Evolutionary conservation across 2,113 vertebrate genomes (phyloP).

Genomic region (Mormyrus lacerda): DNA sequence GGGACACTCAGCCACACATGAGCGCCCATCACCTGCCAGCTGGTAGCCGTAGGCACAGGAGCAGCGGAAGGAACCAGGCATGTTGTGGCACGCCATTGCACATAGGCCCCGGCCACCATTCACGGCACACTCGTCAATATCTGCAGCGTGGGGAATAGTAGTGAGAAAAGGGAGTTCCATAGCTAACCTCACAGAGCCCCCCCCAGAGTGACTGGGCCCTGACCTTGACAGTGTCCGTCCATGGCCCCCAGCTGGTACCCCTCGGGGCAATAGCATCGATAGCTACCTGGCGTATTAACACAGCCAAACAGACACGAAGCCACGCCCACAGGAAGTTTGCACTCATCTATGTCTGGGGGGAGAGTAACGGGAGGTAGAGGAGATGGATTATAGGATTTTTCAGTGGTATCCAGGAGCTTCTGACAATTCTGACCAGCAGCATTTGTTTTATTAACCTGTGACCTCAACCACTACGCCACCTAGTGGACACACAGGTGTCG

Average conservation of each 20-base stretch:
- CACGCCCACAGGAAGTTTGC: conserved; percentile 30
- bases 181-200: background rate
- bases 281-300: conserved; percentile 45
- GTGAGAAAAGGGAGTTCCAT: background rate
- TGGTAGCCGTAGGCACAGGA: conserved; percentile 36
- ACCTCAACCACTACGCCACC: background rate
- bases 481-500: background rate
- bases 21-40: conserved; percentile 40
- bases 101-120: conserved; percentile 38
- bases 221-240: conserved; percentile 40
- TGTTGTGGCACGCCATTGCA: conserved; percentile 36
- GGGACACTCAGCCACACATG: conserved; percentile 43
- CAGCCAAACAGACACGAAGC: conserved; percentile 44
- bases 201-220: background rate
- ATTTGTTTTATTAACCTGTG: background rate
- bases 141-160: conserved; percentile 15
- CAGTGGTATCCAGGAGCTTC: background rate
- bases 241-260: conserved; percentile 36
- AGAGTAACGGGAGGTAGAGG: background rate
- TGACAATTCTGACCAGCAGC: background rate
- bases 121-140: conserved; percentile 41
- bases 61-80: conserved; percentile 45
- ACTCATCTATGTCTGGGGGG: conserved; percentile 50
- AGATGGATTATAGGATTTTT: background rate
- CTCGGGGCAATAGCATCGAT: conserved; percentile 41